These are phyloP conservation scores for Leuciscus waleckii DNA, from an alignment of 2,797 vertebrate genomes.

Conservation along the genomic window DNA sequence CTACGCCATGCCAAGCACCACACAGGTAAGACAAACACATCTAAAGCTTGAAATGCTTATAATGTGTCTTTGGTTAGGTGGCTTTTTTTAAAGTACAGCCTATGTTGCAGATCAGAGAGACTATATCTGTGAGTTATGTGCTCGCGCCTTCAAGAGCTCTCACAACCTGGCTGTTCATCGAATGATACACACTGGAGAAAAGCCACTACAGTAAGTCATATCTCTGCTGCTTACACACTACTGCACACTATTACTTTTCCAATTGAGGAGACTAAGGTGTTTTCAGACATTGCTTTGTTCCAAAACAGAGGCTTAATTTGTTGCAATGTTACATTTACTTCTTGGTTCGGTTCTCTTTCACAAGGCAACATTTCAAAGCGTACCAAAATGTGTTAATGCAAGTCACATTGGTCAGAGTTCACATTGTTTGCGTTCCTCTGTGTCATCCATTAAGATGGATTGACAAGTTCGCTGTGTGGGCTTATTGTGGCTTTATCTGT, in stretches of 20 bases:
- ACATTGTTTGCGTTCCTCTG: background rate
- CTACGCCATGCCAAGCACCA: constrained; percentile 97
- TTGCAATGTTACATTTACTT: background rate
- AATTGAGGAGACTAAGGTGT: background rate
- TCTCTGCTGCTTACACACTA: background rate
- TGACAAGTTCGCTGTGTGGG: background rate
- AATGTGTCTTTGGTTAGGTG: background rate
- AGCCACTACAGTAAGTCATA: constrained; percentile 93
- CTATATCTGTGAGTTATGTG: constrained; percentile 98
- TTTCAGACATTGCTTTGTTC: background rate
- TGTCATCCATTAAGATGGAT: no score
- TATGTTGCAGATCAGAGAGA: constrained; percentile 90
- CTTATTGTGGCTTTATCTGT: background rate
- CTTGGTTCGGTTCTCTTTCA: background rate
- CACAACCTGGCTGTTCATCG: constrained; percentile 97
- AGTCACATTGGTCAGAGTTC: background rate
- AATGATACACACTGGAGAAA: constrained; percentile 99
- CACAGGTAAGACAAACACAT: constrained; percentile 81
- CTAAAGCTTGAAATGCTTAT: background rate
- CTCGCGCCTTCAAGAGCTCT: constrained; percentile 97
- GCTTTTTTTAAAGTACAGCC: background rate
- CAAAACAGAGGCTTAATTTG: background rate
- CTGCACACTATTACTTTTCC: background rate
- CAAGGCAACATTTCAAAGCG: background rate
- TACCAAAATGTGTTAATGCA: background rate